Evolutionary conservation across 2,797 vertebrate species (phyloP), one percentile per base, ranked within the genome.

Genomic region (Cetoscarus ocellatus): DNA sequence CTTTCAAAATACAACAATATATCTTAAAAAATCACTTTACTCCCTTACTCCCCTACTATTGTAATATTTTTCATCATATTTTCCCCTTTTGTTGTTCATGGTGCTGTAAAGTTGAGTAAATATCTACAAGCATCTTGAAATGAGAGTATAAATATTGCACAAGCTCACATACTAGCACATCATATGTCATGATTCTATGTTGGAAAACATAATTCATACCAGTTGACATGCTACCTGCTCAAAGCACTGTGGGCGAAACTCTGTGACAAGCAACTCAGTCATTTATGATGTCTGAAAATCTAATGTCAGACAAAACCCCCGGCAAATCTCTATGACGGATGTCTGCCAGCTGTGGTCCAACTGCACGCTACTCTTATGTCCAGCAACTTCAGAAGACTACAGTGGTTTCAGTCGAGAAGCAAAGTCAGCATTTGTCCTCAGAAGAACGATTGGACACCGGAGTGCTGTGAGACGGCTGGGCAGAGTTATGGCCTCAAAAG

Each of bases 291-390:
- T 79, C 62, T 86, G 61, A 35, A 74, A 83, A 84, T 85, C 68
- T 84, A 87, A 85, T 88, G 84, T 86, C 83, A 91, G 62, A 82
- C 52, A 72, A 78, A 85, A 81, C 87, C 86, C 73, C 54, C 11
- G 80, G 85, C 80, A 43, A 55, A 62, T 73, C 44, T 73, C 52
- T 83, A 17, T 82, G 71, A 82, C 68, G 56, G 66, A 87, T 79
- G 68, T 78, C 79, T 86, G 75, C 70, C 82, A 88, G 83, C 83
- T 80, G 75, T 51, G 66, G 68, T 75, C 65, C 47, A 39, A 78
- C 61, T 81, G 51, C 75, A 79, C 67, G 59, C 72, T 64, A 35
- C 54, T 12, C 27, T 56, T 10, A 40, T 71, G 68, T 74, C 80
- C 67, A 82, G 73, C 62, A 73, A 44, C 68, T 61, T 72, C 12